Base-by-base conservation (phyloP, 2,888 invertebrate genomes). In the Odiellus spinosus region DNA sequence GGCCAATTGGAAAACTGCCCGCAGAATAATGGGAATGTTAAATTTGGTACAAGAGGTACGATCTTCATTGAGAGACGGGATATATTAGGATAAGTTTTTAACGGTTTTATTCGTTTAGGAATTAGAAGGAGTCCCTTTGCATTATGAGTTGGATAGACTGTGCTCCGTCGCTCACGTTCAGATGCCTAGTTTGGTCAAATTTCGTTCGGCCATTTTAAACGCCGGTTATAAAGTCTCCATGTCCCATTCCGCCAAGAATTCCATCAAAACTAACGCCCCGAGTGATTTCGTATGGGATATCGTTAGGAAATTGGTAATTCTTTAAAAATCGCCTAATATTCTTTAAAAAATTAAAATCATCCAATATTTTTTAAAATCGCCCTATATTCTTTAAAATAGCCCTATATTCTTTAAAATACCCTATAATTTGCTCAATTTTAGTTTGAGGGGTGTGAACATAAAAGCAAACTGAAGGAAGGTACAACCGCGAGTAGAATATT, bases 191-290 rank as follows among this genome's bases (percentile, higher is more conserved):
- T 76, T 80, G 71, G 59, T 77, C 45, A 64, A 71, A 54, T 68
- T 86, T 63, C 76, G 93, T 57, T 96, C 96, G 1, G 91, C 88
- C 0, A 67, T 95, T 44, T 64, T 91, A 48, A 83, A 90, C 67
- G 83, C 82, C 0, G 93, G 93, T 0, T 88, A 83, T 66, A 71
- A 76, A 58, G 93, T 96, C 2, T 95, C 95, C 0, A 79, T 78
- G 59, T 88, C 95, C 0, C 98, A 99, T 69, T 82, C 85, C 47
- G 76, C 76, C 53, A 83, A 81, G 61, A 76, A 77, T 55, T 88
- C 91, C 0, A 71, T 96, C 18, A 98, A 98, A 69, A 96, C 96
- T 0, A 73, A 84, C 62, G 96, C 96, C 3, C 90, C 98, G 0
- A 68, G 78, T 35, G 66, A 71, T 1, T 72, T 91, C 10, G 61